Conservation (phyloP, 2,113 vertebrate species). For the Sinosuthora webbiana region DNA sequence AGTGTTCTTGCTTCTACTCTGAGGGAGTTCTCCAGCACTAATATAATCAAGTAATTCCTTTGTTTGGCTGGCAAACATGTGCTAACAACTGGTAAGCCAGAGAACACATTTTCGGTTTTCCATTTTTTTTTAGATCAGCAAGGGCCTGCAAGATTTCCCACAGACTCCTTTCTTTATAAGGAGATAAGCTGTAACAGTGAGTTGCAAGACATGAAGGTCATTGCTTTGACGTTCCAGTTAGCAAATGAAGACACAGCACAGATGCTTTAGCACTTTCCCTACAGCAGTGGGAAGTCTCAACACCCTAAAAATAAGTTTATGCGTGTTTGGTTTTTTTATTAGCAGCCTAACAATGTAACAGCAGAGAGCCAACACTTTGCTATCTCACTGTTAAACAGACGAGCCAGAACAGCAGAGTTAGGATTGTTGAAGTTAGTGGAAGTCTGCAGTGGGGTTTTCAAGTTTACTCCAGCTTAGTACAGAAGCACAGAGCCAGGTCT, state of each 20-base stretch:
- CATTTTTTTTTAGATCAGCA: background rate
- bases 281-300: background rate
- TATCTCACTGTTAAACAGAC: background rate
- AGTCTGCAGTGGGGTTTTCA: background rate
- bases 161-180: background rate
- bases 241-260: background rate
- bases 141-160: background rate
- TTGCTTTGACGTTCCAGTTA: background rate
- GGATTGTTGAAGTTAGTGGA: background rate
- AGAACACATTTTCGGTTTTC: background rate
- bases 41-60: background rate
- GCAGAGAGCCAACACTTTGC: background rate
- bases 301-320: background rate
- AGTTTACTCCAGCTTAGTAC: background rate
- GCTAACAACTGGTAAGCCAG: background rate
- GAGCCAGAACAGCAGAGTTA: background rate
- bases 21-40: background rate
- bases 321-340: background rate
- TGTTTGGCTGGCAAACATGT: background rate
- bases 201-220: conserved; percentile 18
- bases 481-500: background rate
- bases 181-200: background rate
- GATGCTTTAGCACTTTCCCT: background rate
- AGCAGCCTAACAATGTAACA: background rate
- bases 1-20: background rate